Conservation (phyloP, 2,888 invertebrate genomes). For the Rhagonycha lutea region DNA sequence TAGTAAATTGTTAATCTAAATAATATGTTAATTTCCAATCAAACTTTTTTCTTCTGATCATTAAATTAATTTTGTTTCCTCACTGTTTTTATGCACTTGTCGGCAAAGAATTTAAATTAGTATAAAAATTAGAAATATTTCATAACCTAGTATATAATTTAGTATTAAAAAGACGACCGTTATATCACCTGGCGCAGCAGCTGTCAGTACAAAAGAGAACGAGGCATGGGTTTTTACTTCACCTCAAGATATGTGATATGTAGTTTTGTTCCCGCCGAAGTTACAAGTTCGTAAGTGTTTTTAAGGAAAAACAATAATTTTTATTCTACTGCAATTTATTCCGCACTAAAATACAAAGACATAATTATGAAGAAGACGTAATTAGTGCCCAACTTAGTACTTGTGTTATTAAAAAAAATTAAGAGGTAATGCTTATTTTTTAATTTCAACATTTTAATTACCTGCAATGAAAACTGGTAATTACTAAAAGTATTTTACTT, state of each 20-base stretch:
- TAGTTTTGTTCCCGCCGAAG: not conserved
- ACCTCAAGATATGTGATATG: constrained; percentile 3
- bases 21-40: not conserved
- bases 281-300: not conserved
- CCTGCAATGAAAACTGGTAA: not conserved
- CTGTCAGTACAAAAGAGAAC: constrained; percentile 4
- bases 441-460: not conserved
- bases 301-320: not conserved
- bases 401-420: not conserved
- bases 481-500: not conserved
- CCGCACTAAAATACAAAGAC: not conserved
- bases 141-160: not conserved
- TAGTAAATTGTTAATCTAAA: not conserved
- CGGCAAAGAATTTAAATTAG: not conserved
- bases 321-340: not conserved
- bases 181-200: constrained; percentile 15
- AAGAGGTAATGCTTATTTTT: not conserved
- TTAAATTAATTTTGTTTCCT: not conserved
- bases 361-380: not conserved
- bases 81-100: not conserved
- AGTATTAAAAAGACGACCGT: constrained; percentile 9
- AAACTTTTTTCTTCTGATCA: not conserved
- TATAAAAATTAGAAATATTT: not conserved
- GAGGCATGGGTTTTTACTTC: constrained; percentile 1
- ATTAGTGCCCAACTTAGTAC: not conserved